These are phyloP conservation scores for Micromys minutus DNA, from an alignment of 2,113 vertebrate genomes.

Conservation along the genomic window DNA sequence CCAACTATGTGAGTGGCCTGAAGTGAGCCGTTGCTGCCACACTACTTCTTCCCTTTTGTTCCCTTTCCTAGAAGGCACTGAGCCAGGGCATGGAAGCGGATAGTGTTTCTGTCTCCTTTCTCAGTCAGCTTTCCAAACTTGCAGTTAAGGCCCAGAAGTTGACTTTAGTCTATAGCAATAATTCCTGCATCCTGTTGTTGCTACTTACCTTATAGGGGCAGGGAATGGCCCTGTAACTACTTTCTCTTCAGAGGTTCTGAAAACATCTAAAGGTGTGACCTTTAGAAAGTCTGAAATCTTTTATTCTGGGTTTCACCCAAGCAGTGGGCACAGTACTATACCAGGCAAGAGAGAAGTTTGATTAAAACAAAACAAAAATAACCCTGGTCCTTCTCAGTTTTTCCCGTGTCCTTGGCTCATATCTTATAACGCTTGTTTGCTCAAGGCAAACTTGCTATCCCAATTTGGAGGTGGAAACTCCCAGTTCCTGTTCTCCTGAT, in stretches of 20 bases:
- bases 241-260: not conserved
- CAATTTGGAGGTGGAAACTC: not conserved
- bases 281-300: not conserved
- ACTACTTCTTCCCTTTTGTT: not conserved
- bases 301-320: not conserved
- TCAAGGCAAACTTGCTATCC: not conserved
- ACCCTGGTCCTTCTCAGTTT: not conserved
- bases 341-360: not conserved
- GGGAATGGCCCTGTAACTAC: not conserved
- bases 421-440: not conserved
- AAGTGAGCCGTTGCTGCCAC: accelerated
- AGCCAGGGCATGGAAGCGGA: not conserved
- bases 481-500: not conserved
- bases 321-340: not conserved
- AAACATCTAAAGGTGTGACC: not conserved
- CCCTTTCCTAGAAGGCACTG: not conserved
- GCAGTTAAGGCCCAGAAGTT: not conserved
- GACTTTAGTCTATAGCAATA: not conserved
- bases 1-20: slow-evolving; percentile 93
- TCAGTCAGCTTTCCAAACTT: not conserved
- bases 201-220: not conserved
- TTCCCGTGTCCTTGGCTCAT: not conserved
- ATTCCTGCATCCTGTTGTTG: slow-evolving; percentile 18
- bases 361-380: not conserved
- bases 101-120: not conserved